These are phyloP conservation scores for Hormaphis cornu DNA, from an alignment of 1,140 invertebrate species.

Conservation along the genomic window DNA sequence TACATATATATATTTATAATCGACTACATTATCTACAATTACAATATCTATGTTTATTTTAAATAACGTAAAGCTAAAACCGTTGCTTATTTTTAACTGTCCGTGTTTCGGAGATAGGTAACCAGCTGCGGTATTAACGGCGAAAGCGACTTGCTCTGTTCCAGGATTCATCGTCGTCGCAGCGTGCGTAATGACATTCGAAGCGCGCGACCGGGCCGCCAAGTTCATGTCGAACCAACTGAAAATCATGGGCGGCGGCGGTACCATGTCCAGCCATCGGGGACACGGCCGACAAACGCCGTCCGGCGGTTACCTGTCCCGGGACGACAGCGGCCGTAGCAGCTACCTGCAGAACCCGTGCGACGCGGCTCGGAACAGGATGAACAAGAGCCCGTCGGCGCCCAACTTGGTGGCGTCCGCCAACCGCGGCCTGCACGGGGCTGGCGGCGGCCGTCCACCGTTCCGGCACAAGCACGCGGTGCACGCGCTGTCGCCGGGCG, in stretches of 20 bases:
- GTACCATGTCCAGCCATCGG: conserved; percentile 28
- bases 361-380: conserved; percentile 11
- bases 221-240: conserved; percentile 73
- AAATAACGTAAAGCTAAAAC: no score
- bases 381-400: conserved; percentile 50
- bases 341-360: conserved; percentile 27
- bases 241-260: conserved; percentile 47
- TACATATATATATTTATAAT: no score
- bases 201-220: conserved; percentile 74
- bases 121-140: neutral
- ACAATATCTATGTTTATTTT: no score
- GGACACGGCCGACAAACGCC: conserved; percentile 33
- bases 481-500: conserved; percentile 24
- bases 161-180: conserved; percentile 83
- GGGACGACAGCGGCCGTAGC: conserved; percentile 40
- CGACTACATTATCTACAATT: no score
- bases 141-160: conserved; percentile 34
- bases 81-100: no score
- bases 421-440: neutral
- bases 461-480: conserved; percentile 33
- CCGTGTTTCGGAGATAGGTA: no score
- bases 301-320: conserved; percentile 3
- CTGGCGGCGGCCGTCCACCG: neutral
- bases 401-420: conserved; percentile 43
- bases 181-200: conserved; percentile 90